Percentiles rank a stretch among this genome's conserved stretches.
Conservation (phyloP, 2,113 vertebrate species). For the Gambusia affinis region DNA sequence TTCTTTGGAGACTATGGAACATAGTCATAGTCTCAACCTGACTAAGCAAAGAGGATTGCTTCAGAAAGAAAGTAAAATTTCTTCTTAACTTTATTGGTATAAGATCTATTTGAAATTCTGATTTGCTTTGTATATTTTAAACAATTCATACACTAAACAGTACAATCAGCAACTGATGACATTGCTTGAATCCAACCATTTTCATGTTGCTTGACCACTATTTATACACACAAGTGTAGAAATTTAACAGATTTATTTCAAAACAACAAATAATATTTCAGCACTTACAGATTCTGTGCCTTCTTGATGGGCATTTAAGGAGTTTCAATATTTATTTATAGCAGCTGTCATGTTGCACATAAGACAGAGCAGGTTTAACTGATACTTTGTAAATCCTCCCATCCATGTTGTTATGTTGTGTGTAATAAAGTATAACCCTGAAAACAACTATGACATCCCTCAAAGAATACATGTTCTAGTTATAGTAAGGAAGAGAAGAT, state of each 20-base stretch:
- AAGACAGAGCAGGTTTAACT: slow-evolving; percentile 21
- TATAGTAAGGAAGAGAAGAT: not conserved
- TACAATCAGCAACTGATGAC: slow-evolving; percentile 3
- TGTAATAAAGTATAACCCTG: slow-evolving; percentile 6
- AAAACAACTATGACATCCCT: not conserved
- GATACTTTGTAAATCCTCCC: slow-evolving; percentile 11
- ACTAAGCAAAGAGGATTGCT: slow-evolving; percentile 34
- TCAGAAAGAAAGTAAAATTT: slow-evolving; percentile 34
- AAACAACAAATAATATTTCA: slow-evolving; percentile 29
- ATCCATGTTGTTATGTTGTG: slow-evolving; percentile 12
- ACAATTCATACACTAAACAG: not conserved
- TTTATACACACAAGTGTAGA: slow-evolving; percentile 1
- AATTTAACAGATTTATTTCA: slow-evolving; percentile 18
- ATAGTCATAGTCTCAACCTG: slow-evolving; percentile 5
- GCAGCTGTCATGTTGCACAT: slow-evolving; percentile 28
- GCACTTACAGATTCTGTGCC: slow-evolving; percentile 33
- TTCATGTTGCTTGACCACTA: slow-evolving; percentile 4
- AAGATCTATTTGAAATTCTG: slow-evolving; percentile 19
- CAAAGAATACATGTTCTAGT: not conserved
- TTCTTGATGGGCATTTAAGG: slow-evolving; percentile 32
- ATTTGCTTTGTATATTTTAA: not conserved
- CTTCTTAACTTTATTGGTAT: slow-evolving; percentile 20
- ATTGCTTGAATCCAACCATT: slow-evolving; percentile 23
- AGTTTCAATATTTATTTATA: slow-evolving; percentile 34
- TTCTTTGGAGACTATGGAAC: slow-evolving; percentile 51